Evolutionary conservation across 92 coral and sea anemone genomes (phyloP).

Genomic region (Zoanthus gigantus): DNA sequence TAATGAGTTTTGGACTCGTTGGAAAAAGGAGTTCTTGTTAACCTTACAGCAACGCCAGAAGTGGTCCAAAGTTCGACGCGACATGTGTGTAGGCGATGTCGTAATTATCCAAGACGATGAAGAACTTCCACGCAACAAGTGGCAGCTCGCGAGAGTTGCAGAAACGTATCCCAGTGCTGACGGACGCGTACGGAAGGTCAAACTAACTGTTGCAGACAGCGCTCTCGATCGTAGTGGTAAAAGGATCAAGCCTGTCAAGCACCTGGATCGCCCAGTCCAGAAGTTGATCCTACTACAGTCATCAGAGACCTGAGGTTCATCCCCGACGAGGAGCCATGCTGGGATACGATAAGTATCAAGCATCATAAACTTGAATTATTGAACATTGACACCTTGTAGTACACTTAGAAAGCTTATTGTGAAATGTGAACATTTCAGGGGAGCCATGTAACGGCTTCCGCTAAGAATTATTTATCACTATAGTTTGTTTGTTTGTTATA

Average conservation of each 20-base stretch:
- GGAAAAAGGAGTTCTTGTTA: constrained; percentile 21
- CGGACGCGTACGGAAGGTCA: constrained; percentile 48
- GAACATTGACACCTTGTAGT: neutral
- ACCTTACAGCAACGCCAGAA: constrained; percentile 40
- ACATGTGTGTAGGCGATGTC: constrained; percentile 23
- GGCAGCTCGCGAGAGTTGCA: constrained; percentile 57
- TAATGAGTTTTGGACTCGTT: constrained; percentile 44
- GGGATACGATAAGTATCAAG: neutral
- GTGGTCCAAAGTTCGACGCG: constrained; percentile 28
- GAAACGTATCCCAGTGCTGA: constrained; percentile 17
- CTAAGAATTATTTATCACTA: no score
- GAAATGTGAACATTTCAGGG: constrained; percentile 42
- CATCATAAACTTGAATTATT: constrained; percentile 17
- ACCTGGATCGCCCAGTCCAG: constrained; percentile 59
- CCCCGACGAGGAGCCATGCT: constrained; percentile 59
- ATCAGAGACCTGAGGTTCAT: constrained; percentile 37
- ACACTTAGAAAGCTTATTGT: neutral
- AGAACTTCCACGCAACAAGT: constrained; percentile 42
- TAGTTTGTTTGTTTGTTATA: no score
- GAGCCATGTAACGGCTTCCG: constrained; percentile 33
- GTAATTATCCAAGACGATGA: constrained; percentile 42
- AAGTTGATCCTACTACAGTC: constrained; percentile 47
- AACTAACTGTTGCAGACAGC: constrained; percentile 35
- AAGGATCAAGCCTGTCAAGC: constrained; percentile 14
- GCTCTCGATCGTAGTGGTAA: constrained; percentile 24